These are phyloP conservation scores for Ceyx melanurus DNA, from an alignment of 2,113 vertebrate genomes.

Conservation along the genomic window DNA sequence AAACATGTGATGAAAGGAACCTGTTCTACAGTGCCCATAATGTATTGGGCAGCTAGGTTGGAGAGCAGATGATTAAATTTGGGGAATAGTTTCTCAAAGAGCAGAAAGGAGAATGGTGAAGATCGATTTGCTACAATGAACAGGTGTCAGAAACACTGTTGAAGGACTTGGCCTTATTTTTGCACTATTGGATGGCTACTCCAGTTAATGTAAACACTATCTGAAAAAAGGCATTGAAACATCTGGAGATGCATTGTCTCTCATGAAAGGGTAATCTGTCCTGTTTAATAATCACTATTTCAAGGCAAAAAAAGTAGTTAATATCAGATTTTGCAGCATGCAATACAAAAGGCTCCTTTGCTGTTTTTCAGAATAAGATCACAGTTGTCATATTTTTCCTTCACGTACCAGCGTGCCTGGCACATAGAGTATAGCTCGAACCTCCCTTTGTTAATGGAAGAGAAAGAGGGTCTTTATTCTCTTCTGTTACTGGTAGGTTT, in stretches of 20 bases:
- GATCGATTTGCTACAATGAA: background rate
- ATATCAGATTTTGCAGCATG: conserved; percentile 35
- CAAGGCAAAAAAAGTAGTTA: too few relatives aligned
- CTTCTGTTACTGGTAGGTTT: background rate
- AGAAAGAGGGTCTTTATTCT: conserved; percentile 37
- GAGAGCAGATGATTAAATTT: background rate
- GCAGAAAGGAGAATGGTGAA: background rate
- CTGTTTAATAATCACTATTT: background rate
- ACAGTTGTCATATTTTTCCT: background rate
- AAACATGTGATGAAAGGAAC: background rate
- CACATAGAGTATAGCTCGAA: conserved; percentile 33
- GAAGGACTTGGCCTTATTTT: background rate
- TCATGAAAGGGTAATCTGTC: conserved; percentile 13
- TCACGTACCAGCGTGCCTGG: background rate
- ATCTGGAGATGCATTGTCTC: conserved; percentile 49
- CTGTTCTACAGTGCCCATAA: background rate
- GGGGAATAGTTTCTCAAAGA: background rate
- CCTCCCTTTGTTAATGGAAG: conserved; percentile 42
- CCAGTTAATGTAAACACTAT: background rate
- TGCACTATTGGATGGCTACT: background rate
- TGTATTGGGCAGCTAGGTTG: background rate
- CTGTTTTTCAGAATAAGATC: conserved; percentile 28
- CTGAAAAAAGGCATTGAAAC: background rate
- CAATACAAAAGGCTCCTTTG: conserved; percentile 40
- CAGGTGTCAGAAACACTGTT: background rate